These are phyloP conservation scores for Anhinga rufa DNA, from an alignment of 2,113 vertebrate genomes.

Conservation along the genomic window DNA sequence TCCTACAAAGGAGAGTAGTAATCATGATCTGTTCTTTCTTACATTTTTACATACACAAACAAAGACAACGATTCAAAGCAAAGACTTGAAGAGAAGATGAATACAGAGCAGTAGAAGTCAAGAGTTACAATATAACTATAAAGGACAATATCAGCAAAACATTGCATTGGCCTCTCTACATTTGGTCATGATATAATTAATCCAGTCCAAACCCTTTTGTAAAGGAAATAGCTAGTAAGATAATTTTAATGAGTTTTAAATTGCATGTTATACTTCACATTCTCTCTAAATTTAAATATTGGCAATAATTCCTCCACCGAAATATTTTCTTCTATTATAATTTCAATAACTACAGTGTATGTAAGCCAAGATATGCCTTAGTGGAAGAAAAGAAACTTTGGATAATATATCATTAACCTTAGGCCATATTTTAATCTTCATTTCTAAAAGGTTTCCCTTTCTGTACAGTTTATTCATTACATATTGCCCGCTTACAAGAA, in stretches of 20 bases:
- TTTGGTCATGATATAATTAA: conserved; percentile 1
- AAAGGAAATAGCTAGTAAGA: background rate
- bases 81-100: background rate
- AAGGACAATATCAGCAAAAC: conserved; percentile 27
- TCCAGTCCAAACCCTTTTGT: conserved; percentile 29
- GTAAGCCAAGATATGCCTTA: background rate
- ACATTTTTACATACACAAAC: background rate
- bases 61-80: background rate
- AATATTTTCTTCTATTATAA: background rate
- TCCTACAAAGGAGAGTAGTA: rapidly evolving
- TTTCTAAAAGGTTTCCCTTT: conserved; percentile 35
- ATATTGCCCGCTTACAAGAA: background rate
- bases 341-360: background rate
- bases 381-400: background rate
- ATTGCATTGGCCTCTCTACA: background rate
- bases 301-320: background rate
- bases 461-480: conserved; percentile 9
- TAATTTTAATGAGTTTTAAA: conserved; percentile 56
- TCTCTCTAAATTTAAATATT: background rate
- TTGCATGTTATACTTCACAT: background rate
- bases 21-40: background rate
- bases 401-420: conserved; percentile 32
- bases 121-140: background rate
- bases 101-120: background rate
- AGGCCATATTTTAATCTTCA: conserved; percentile 27